phyloP scores from a whole-genome alignment of 2,797 vertebrate species.

The Cyprinodon diabolis region DNA sequence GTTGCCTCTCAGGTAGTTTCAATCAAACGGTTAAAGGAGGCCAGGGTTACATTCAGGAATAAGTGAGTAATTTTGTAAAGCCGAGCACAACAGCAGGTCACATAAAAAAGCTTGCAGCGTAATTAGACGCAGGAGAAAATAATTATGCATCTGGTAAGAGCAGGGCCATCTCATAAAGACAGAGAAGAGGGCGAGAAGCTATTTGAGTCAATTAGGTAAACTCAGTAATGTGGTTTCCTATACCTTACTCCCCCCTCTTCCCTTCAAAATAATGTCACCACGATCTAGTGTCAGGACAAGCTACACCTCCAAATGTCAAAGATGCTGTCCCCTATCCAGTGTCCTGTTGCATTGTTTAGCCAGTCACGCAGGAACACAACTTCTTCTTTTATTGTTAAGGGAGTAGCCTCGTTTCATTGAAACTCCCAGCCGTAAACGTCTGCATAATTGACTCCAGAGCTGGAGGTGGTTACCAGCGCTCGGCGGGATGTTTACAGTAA shows the following conservation, averaged over 20 bases:
- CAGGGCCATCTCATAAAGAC: conserved; percentile 68
- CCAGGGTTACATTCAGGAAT: conserved; percentile 65
- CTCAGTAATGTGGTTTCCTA: conserved; percentile 77
- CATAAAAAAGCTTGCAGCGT: conserved; percentile 76
- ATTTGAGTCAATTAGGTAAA: conserved; percentile 81
- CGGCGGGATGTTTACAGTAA: conserved; percentile 76
- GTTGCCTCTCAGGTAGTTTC: conserved; percentile 56
- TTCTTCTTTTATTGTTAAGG: conserved; percentile 70
- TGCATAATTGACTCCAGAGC: conserved; percentile 81
- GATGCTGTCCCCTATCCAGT: conserved; percentile 34
- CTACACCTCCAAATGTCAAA: conserved; percentile 53
- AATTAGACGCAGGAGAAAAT: conserved; percentile 82
- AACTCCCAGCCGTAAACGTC: conserved; percentile 75
- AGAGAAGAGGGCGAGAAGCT: conserved; percentile 68
- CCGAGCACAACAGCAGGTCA: conserved; percentile 66
- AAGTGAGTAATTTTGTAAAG: conserved; percentile 76
- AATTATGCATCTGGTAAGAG: conserved; percentile 77
- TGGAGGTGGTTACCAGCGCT: conserved; percentile 68
- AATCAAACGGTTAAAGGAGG: conserved; percentile 53
- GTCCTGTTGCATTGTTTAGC: conserved; percentile 65
- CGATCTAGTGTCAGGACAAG: conserved; percentile 59
- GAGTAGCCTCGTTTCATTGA: conserved; percentile 72
- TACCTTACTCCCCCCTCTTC: conserved; percentile 71
- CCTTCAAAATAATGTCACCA: conserved; percentile 46
- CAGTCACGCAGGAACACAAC: conserved; percentile 58